A percentile compares a stretch with the other conserved stretches of the same genome.
These are phyloP conservation scores for Conus ventricosus DNA, from an alignment of 1,140 invertebrate genomes.

Conservation along the genomic window DNA sequence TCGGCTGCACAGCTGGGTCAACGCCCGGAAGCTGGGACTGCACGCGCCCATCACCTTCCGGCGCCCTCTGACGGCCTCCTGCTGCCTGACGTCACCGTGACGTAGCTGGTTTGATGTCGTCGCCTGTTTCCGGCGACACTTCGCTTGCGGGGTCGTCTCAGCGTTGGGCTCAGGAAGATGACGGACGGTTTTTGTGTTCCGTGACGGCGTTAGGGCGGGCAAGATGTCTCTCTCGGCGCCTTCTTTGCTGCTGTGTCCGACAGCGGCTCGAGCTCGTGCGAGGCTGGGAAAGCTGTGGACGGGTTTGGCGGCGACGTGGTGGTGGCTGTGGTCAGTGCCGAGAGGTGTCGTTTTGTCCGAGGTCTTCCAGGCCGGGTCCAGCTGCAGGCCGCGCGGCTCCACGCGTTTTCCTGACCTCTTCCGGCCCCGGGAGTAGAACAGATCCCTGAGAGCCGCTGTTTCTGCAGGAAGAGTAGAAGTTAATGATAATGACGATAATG, in stretches of 20 bases:
- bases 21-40: constrained; percentile 4
- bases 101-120: background rate
- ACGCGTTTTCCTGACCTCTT: background rate
- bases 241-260: background rate
- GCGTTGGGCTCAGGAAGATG: background rate
- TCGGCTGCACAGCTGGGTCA: background rate
- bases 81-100: background rate
- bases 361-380: background rate
- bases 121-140: background rate
- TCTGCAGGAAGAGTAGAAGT: background rate
- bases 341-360: no score
- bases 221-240: background rate
- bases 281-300: background rate
- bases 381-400: background rate
- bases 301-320: background rate
- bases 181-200: background rate
- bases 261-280: background rate
- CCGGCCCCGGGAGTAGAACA: background rate
- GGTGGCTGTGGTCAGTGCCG: no score
- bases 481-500: no score
- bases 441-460: constrained; percentile 1
- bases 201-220: background rate
- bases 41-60: background rate
- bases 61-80: background rate
- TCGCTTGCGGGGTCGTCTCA: background rate